Base-by-base conservation (phyloP, 2,797 vertebrate species). In the Macropodus opercularis region DNA sequence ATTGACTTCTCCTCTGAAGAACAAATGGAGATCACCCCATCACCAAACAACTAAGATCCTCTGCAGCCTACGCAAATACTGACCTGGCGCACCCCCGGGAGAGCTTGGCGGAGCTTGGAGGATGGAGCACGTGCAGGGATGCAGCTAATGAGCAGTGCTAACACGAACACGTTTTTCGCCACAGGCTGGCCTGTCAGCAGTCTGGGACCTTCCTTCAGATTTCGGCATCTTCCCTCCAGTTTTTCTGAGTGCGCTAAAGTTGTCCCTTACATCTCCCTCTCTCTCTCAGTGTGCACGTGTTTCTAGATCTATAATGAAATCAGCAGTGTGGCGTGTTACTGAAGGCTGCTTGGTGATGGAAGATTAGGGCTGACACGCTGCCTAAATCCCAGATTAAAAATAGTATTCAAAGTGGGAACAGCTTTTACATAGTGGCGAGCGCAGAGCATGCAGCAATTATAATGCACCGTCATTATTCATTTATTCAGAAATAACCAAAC, bases 301-400 rank as follows among this genome's bases (percentile, higher is more conserved):
- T 79, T 78, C 68, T 56, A 80, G 41, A 91, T 90, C 87, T 88
- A 87, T 90, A 90, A 91, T 91, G 84, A 85, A 87, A 90, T 89
- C 85, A 85, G 83, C 52, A 60, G 53, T 54, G 71, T 82, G 82
- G 66, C 49, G 63, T 72, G 67, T 65, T 55, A 81, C 74, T 66
- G 75, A 81, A 62, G 67, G 73, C 80, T 77, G 73, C 8, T 66
- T 35, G 73, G 60, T 24, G 82, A 85, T 83, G 72, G 73, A 34
- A 85, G 81, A 90, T 88, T 54, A 84, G 49, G 26, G 46, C 61
- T 35, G 73, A 80, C 73, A 70, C 32, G 44, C 48, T 51, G 72
- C 61, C 40, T 68, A 75, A 80, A 84, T 63, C 66, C 59, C 18
- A 77, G 70, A 83, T 85, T 80, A 72, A 86, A 85, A 66, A 74